Base-by-base conservation (phyloP, 2,888 invertebrate genomes). In the Euplexia lucipara region DNA sequence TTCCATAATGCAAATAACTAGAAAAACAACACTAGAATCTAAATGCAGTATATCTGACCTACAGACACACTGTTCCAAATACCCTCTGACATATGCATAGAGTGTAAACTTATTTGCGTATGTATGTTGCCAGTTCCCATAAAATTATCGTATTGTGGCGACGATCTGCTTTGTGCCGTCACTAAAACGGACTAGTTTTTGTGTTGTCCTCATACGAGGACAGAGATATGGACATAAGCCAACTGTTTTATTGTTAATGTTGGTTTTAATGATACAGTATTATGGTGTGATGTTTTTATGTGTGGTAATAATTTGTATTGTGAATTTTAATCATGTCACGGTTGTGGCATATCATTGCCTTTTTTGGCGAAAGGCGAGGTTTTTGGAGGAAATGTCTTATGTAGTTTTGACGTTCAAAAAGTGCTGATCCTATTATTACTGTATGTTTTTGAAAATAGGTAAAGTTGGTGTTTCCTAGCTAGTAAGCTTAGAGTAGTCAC, bases 181-280 rank as follows among this genome's bases (percentile, higher is more conserved):
- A 57, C 30, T n/a, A 22, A 39, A 56, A 18, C n/a, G 10, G 10
- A 30, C 14, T n/a, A 16, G 30, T 41, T 60, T 48, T 39, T 45
- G 32, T 22, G 1, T 16, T 35, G n/a, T 41, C 30, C 18, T 41
- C 34, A 20, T 47, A 41, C 9, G 16, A 41, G 9, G 16, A 9
- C n/a, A 26, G 14, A 3, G 30, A 41, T 58, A 58, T 74, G 63
- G 69, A 59, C 7, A 20, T 12, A 54, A 45, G 75, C 75, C 72
- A 73, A 75, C 22, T 47, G 14, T 47, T 45, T 51, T 63, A 68
- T 58, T 51, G 41, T 62, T 34, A 45, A 53, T 54, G 26, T 22
- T 9, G 10, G 20, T 35, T 60, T 66, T 47, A 67, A 60, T 42
- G 35, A 48, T 44, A 32, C 41, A 16, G n/a, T 37, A 4, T 12